Conservation (phyloP, 1,140 invertebrate species). For the Drosophila suzukii region DNA sequence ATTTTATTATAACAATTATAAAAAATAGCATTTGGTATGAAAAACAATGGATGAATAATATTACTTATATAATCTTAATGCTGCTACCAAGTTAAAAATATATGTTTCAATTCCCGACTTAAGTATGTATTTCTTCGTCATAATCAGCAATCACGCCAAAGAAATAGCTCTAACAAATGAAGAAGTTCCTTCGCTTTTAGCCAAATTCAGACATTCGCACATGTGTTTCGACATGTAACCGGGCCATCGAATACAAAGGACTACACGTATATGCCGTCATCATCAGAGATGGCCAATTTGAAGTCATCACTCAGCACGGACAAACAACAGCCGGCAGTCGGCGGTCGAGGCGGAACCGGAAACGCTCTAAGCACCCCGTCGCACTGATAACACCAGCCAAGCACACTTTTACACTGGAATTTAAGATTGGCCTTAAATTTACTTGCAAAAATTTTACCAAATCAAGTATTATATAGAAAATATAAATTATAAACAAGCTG, state of each 20-base stretch:
- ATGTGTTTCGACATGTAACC: slow-evolving; percentile 56
- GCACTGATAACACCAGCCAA: slow-evolving; percentile 38
- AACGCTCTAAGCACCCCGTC: slow-evolving; percentile 18
- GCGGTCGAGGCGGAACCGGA: slow-evolving; percentile 44
- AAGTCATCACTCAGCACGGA: slow-evolving; percentile 77
- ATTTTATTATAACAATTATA: no score
- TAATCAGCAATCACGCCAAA: slow-evolving; percentile 9
- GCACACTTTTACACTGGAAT: slow-evolving; percentile 30
- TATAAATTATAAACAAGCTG: no score
- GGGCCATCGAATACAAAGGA: slow-evolving; percentile 47
- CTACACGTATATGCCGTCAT: slow-evolving; percentile 60
- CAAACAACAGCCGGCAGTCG: slow-evolving; percentile 60
- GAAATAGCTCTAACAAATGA: slow-evolving; percentile 15
- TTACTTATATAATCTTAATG: no score
- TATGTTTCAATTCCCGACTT: no score
- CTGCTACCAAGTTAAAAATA: no score
- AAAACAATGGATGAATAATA: no score
- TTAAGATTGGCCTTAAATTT: neutral
- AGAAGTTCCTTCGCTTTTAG: slow-evolving; percentile 10
- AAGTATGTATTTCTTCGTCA: neutral
- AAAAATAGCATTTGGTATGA: no score
- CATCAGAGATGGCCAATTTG: slow-evolving; percentile 76
- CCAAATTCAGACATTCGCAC: slow-evolving; percentile 35
- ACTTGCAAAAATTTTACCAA: no score
- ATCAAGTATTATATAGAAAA: no score